Conservation (phyloP, 2,113 vertebrate genomes). For the Taurulus bubalis region DNA sequence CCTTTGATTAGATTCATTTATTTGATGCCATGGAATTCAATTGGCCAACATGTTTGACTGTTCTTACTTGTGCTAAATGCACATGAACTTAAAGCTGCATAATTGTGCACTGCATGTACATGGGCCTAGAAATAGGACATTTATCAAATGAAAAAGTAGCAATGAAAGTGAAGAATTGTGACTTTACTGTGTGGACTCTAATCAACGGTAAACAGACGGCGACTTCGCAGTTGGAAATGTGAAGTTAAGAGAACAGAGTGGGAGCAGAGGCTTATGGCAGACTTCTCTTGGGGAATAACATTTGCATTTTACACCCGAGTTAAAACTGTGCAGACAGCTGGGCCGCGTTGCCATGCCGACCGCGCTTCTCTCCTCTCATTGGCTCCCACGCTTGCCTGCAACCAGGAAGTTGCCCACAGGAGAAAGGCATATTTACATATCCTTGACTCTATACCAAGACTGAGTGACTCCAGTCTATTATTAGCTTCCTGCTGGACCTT, state of each 20-base stretch:
- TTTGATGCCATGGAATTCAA: neutral
- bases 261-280: conserved; percentile 75
- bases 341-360: conserved; percentile 89
- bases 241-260: conserved; percentile 64
- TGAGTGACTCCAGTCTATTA: conserved; percentile 71
- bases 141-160: neutral
- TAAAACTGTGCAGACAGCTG: conserved; percentile 79
- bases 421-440: conserved; percentile 79
- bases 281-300: conserved; percentile 81
- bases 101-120: neutral
- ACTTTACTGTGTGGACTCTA: neutral
- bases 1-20: neutral
- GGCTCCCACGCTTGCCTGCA: conserved; percentile 68
- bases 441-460: conserved; percentile 67
- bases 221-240: conserved; percentile 8
- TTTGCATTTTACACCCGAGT: conserved; percentile 84
- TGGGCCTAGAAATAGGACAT: neutral
- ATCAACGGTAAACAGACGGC: neutral
- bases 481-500: conserved; percentile 69
- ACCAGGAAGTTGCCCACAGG: conserved; percentile 77
- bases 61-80: neutral
- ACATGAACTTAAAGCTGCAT: neutral
- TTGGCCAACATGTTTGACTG: neutral
- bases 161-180: conserved; percentile 2
- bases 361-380: conserved; percentile 68